Base-by-base conservation (phyloP, 2,797 vertebrate species). In the Hipposideros larvatus region DNA sequence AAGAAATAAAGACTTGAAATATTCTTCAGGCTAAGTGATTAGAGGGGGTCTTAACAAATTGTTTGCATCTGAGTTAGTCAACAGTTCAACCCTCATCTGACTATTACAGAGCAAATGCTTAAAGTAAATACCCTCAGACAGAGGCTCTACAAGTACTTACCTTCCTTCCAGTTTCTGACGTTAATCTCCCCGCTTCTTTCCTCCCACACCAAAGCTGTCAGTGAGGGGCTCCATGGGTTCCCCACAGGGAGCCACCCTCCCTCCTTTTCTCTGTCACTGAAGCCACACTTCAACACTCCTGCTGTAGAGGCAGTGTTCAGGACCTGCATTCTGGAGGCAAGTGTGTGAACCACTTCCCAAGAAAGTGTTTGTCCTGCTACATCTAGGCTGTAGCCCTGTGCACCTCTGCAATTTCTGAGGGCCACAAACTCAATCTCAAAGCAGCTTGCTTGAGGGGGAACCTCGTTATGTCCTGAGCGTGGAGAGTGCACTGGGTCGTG, bases 231-330 rank as follows among this genome's bases (percentile, higher is more conserved):
- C 94, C 65, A 31, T 65, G 41, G 86, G 93, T 68, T 96, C 75
- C 87, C 65, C 59, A 53, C 31, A 70, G 65, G 82, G 84, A 86
- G 71, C 66, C 61, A 37, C 14, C 41, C 43, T 77, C 19, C 34
- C 15, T 75, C 78, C 15, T 90, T 87, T 53, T 95, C 79, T 51
- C 89, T 96, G 87, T 91, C 93, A 89, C 37, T 95, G 90, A 94
- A 90, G 71, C 55, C 66, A 82, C 31, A 55, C 65, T 66, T 90
- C 48, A 87, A 5, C 3, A 8, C n/a, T 59, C 8, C 71, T 90
- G 51, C 75, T 93, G 8, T 11, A 19, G 57, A 53, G 86, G n/a
- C 84, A 68, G 22, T 8, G 46, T 22, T 77, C 71, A 88, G 37
- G 24, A 21, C 66, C 41, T 34, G 16, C 4, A 26, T 73, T 24